Conservation (phyloP, 1,140 invertebrate species). For the Stegodyphus dumicola region DNA sequence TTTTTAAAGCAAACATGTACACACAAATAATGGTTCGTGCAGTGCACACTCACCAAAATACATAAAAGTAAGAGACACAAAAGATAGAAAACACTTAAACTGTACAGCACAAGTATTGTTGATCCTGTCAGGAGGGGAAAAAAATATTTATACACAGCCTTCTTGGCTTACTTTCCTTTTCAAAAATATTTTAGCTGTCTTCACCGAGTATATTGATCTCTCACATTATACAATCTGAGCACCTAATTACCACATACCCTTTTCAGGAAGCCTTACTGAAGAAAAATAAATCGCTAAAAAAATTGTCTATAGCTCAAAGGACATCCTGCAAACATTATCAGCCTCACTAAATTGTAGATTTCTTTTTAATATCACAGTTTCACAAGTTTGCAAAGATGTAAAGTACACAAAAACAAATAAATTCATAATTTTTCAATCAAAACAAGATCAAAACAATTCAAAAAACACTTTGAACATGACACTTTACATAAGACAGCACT, state of each 20-base stretch:
- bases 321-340: slow-evolving; percentile 11
- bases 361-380: slow-evolving; percentile 55
- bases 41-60: slow-evolving; percentile 21
- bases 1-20: slow-evolving; percentile 17
- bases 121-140: slow-evolving; percentile 23
- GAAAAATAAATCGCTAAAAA: slow-evolving; percentile 31
- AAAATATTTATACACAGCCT: slow-evolving; percentile 53
- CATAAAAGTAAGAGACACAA: slow-evolving; percentile 10
- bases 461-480: slow-evolving; percentile 11
- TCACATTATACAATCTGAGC: slow-evolving; percentile 41
- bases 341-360: slow-evolving; percentile 32
- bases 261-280: slow-evolving; percentile 17
- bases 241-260: slow-evolving; percentile 35
- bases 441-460: neutral
- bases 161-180: slow-evolving; percentile 49
- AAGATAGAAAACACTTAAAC: slow-evolving; percentile 31
- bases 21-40: slow-evolving; percentile 5
- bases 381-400: slow-evolving; percentile 35
- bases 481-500: slow-evolving; percentile 26
- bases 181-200: slow-evolving; percentile 52
- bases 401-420: slow-evolving; percentile 47
- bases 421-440: neutral
- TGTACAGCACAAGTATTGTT: slow-evolving; percentile 23
- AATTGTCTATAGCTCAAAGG: slow-evolving; percentile 43
- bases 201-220: slow-evolving; percentile 5